These are phyloP conservation scores for Poeciliopsis retropinna DNA, from an alignment of 2,113 vertebrate species.

Conservation along the genomic window DNA sequence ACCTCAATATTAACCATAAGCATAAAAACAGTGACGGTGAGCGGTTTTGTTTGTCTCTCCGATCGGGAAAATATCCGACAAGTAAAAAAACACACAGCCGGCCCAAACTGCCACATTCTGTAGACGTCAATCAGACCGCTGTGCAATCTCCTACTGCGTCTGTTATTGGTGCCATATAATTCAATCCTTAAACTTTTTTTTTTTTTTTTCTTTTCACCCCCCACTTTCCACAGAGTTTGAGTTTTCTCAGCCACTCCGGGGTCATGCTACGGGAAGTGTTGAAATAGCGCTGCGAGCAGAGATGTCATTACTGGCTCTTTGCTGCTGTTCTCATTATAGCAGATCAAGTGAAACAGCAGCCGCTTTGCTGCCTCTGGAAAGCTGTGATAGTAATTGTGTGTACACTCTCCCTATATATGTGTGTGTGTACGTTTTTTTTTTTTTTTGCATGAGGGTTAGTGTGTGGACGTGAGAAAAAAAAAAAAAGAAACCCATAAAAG, in stretches of 20 bases:
- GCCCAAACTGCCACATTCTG: constrained; percentile 38
- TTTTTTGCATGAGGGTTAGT: constrained; percentile 12
- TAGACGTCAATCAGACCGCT: constrained; percentile 60
- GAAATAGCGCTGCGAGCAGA: constrained; percentile 52
- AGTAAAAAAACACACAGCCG: constrained; percentile 37
- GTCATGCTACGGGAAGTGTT: constrained; percentile 59
- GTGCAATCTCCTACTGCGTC: constrained; percentile 32
- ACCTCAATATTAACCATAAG: no score
- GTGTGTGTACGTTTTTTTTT: constrained; percentile 1
- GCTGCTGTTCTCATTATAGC: constrained; percentile 72
- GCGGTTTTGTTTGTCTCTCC: not conserved
- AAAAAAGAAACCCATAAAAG: constrained; percentile 38
- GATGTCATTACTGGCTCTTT: constrained; percentile 64
- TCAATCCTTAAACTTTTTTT: constrained; percentile 43
- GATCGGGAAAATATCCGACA: not conserved
- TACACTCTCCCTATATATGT: constrained; percentile 29
- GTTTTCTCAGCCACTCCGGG: constrained; percentile 56
- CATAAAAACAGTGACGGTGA: no score
- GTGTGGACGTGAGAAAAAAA: constrained; percentile 46
- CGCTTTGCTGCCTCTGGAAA: constrained; percentile 64
- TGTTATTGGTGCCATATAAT: constrained; percentile 58
- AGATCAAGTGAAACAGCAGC: constrained; percentile 72
- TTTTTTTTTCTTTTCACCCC: constrained; percentile 6
- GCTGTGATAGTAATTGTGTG: constrained; percentile 68
- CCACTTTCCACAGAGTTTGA: constrained; percentile 22